Conservation (phyloP, 2,113 vertebrate genomes). For the Lagopus muta region DNA sequence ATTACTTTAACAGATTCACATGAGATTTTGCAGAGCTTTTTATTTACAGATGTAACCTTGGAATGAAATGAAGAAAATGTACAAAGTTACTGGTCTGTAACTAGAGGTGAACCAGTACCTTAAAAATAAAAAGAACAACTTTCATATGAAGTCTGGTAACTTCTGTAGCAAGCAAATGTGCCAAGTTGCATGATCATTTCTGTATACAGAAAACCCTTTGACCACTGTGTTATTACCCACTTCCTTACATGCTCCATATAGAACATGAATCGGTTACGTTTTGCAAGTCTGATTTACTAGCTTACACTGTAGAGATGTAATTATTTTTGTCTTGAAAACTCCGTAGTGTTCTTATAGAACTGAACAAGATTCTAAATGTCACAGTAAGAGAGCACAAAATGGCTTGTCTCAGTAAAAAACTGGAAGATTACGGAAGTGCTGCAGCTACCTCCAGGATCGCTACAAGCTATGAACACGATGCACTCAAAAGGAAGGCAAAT, state of each 20-base stretch:
- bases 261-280: neutral
- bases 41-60: neutral
- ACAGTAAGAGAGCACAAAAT: neutral
- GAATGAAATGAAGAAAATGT: neutral
- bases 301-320: neutral
- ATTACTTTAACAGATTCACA: neutral
- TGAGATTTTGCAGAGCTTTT: neutral
- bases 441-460: neutral
- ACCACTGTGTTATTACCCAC: neutral
- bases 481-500: neutral
- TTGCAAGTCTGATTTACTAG: neutral
- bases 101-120: neutral
- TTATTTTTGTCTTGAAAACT: neutral
- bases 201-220: rapidly evolving
- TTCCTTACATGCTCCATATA: neutral
- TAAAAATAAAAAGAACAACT: neutral
- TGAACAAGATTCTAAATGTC: neutral
- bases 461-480: neutral
- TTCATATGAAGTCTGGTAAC: neutral
- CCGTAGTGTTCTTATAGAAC: neutral
- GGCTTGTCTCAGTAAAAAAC: neutral
- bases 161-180: neutral
- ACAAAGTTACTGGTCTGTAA: neutral
- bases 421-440: neutral
- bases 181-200: neutral